phyloP scores from a whole-genome alignment of 35 echinoderm and acorn worm genomes.

The Amphiura filiformis region DNA sequence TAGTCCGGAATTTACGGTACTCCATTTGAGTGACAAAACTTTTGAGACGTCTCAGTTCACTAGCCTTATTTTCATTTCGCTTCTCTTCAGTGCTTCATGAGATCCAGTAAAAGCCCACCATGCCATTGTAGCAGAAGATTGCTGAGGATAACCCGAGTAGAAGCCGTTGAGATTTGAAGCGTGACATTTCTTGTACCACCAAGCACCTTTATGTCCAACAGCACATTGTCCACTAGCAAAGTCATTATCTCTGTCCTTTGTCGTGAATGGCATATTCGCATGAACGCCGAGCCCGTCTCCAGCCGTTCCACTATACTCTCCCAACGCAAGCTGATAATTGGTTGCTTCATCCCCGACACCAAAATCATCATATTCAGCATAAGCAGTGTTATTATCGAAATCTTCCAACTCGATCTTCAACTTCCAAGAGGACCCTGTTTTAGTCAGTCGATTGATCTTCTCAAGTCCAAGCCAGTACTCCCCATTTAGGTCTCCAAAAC shows the following conservation, averaged over 20 bases:
- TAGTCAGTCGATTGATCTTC: not conserved
- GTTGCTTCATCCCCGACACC: not conserved
- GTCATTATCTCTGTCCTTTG: not conserved
- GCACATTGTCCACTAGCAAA: not conserved
- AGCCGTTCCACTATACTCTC: not conserved
- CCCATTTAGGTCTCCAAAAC: conserved; percentile 2
- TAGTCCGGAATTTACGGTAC: too few species aligned
- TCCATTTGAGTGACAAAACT: too few species aligned
- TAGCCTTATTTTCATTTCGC: too few species aligned
- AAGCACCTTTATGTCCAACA: not conserved
- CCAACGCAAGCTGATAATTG: not conserved
- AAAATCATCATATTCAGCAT: not conserved
- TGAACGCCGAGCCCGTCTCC: not conserved
- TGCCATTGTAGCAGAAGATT: too few species aligned
- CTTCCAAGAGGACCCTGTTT: not conserved
- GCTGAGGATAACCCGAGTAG: too few species aligned
- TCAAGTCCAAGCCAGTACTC: conserved; percentile 30
- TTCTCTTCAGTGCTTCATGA: too few species aligned
- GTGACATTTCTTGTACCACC: too few species aligned
- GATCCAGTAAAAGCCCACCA: too few species aligned
- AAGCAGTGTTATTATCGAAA: not conserved
- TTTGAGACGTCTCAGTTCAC: too few species aligned
- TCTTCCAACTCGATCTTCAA: not conserved
- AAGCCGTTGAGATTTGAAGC: too few species aligned
- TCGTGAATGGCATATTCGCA: not conserved